Evolutionary conservation across 2,888 invertebrate genomes (phyloP).

Genomic region (Lobophora halterata): DNA sequence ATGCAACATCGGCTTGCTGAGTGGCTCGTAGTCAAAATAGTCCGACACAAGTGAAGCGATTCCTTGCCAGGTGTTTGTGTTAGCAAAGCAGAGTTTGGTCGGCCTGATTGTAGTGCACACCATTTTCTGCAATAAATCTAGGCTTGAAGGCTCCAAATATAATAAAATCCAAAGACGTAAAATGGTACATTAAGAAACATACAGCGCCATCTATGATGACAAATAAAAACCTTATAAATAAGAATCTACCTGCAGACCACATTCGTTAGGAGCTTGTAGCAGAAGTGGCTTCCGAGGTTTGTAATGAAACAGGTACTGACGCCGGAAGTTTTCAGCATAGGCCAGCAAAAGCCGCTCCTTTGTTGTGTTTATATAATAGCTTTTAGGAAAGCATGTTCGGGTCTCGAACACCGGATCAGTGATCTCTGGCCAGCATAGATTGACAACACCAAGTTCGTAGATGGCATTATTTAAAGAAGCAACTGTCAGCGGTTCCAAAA

Average conservation of each 20-base stretch:
- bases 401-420: constrained; percentile 78
- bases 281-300: constrained; percentile 83
- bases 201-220: constrained; percentile 34
- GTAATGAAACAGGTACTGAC: constrained; percentile 83
- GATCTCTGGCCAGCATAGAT: constrained; percentile 83
- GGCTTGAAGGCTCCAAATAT: neutral
- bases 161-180: too few species aligned
- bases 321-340: constrained; percentile 89
- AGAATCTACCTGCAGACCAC: constrained; percentile 83
- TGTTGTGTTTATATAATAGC: constrained; percentile 83
- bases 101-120: constrained; percentile 91
- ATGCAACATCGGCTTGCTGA: constrained; percentile 83
- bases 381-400: constrained; percentile 81
- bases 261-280: constrained; percentile 88
- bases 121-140: constrained; percentile 86
- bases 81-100: constrained; percentile 86
- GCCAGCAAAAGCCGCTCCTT: constrained; percentile 87
- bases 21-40: constrained; percentile 87
- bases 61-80: constrained; percentile 86
- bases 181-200: neutral
- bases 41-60: constrained; percentile 88
- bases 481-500: constrained; percentile 65
- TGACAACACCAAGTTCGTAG: constrained; percentile 82
- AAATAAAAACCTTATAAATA: neutral
- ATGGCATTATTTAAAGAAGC: constrained; percentile 81